Evolutionary conservation across 2,113 vertebrate species (phyloP).

Genomic region (Romanogobio albipinnatus): DNA sequence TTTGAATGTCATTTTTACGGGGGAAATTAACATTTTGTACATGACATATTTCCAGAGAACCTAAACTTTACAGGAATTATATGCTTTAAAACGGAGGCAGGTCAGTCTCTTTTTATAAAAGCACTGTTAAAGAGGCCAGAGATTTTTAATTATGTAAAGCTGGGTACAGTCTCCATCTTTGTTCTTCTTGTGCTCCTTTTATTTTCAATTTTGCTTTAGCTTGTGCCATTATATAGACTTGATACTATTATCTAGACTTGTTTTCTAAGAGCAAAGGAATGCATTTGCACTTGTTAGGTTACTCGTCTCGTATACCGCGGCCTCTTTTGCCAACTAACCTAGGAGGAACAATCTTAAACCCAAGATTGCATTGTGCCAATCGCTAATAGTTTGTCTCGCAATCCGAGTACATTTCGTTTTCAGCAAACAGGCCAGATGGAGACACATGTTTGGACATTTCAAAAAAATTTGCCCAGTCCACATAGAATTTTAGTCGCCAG

Average conservation of each 20-base stretch:
- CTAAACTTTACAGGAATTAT: conserved; percentile 87
- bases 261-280: conserved; percentile 60
- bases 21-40: conserved; percentile 90
- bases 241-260: conserved; percentile 67
- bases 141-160: conserved; percentile 60
- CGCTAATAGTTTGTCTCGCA: not conserved
- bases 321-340: not conserved
- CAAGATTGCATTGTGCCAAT: conserved; percentile 50
- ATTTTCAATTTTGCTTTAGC: conserved; percentile 55
- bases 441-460: conserved; percentile 11
- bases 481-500: conserved; percentile 22
- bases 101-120: conserved; percentile 79
- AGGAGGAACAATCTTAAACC: conserved; percentile 29
- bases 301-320: not conserved
- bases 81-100: conserved; percentile 84
- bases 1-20: conserved; percentile 92
- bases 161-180: conserved; percentile 72
- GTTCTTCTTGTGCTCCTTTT: conserved; percentile 49
- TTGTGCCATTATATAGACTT: conserved; percentile 73
- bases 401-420: not conserved
- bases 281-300: conserved; percentile 64
- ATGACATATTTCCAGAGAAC: conserved; percentile 88
- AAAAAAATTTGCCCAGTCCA: not conserved
- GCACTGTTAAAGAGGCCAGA: conserved; percentile 74
- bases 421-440: not conserved